These are phyloP conservation scores for Eupithecia subumbrata DNA, from an alignment of 2,888 invertebrate genomes.

Conservation along the genomic window DNA sequence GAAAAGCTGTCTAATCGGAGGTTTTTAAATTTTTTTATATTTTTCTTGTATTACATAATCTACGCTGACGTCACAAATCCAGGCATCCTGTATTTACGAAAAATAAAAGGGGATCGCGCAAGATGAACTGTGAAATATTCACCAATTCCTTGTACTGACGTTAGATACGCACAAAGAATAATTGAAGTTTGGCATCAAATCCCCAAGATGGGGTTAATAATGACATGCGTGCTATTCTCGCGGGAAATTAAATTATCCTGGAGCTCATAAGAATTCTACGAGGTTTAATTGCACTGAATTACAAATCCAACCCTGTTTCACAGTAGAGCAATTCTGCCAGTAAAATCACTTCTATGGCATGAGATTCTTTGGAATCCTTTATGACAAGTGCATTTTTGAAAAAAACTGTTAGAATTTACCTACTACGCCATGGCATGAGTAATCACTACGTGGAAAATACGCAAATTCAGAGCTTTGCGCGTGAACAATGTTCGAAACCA, in stretches of 20 bases:
- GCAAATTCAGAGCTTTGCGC: not conserved
- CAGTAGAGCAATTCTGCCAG: not conserved
- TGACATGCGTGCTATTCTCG: slow-evolving; percentile 33
- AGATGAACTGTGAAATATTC: not conserved
- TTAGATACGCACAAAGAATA: not conserved
- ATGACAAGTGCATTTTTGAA: not conserved
- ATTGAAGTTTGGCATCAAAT: not conserved
- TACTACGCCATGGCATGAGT: not conserved
- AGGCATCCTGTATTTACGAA: too few relatives aligned
- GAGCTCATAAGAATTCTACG: slow-evolving; percentile 46
- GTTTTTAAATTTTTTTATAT: too few relatives aligned
- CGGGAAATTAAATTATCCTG: slow-evolving; percentile 47
- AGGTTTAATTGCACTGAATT: slow-evolving; percentile 44
- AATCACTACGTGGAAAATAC: not conserved
- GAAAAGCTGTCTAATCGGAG: too few relatives aligned
- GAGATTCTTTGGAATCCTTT: not conserved
- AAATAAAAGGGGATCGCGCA: too few relatives aligned
- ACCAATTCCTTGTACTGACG: not conserved
- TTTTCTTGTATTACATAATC: too few relatives aligned
- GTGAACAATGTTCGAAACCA: not conserved
- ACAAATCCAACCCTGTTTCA: slow-evolving; percentile 30
- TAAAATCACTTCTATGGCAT: not conserved
- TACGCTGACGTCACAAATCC: too few relatives aligned
- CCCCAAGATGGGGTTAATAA: slow-evolving; percentile 32
- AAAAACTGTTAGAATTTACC: not conserved